These are phyloP conservation scores for Oryzaephilus surinamensis DNA, from an alignment of 1,140 invertebrate species.

Conservation along the genomic window DNA sequence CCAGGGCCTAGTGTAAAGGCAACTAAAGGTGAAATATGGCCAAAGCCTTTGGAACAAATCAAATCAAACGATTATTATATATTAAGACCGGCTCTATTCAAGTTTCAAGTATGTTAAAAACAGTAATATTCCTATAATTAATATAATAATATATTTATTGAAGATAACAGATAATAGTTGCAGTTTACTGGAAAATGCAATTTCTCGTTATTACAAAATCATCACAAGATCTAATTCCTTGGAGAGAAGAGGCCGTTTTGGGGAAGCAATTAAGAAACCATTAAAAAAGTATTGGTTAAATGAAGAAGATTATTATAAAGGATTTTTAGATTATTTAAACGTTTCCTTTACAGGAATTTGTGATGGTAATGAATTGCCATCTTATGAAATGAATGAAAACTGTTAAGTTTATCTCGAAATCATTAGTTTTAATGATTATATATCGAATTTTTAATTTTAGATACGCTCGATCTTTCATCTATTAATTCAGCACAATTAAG, in stretches of 20 bases:
- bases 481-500: conserved; percentile 18
- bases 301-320: no score
- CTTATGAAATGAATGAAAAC: conserved; percentile 57
- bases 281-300: no score
- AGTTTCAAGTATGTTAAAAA: conserved; percentile 34
- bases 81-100: conserved; percentile 34
- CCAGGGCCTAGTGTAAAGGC: conserved; percentile 30
- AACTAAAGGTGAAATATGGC: conserved; percentile 45
- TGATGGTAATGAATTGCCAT: conserved; percentile 43
- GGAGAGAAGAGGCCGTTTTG: no score
- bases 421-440: conserved; percentile 4
- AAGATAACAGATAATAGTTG: conserved; percentile 38
- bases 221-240: no score
- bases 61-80: conserved; percentile 30
- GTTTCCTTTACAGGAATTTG: conserved; percentile 45
- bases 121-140: neutral
- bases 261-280: no score
- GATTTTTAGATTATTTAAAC: conserved; percentile 37
- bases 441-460: conserved; percentile 26
- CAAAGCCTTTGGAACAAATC: conserved; percentile 38
- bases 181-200: conserved; percentile 36
- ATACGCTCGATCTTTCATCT: conserved; percentile 31
- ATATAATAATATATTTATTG: conserved; percentile 1
- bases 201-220: no score
- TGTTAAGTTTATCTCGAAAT: conserved; percentile 48